Evolutionary conservation across 2,113 vertebrate species (phyloP).

Genomic region (Grammomys surdaster): DNA sequence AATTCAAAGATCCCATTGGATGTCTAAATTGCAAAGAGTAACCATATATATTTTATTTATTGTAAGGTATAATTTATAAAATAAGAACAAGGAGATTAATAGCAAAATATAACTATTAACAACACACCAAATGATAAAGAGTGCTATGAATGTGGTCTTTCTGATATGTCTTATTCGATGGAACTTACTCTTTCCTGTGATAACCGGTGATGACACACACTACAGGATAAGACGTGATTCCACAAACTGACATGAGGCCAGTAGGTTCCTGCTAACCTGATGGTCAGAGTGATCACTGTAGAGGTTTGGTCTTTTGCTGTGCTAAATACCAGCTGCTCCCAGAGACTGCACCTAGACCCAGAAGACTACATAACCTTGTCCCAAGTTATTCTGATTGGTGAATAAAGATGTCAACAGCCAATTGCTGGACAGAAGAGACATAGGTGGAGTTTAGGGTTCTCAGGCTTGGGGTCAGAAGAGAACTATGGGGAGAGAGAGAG

Average conservation of each 20-base stretch:
- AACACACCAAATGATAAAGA: not conserved
- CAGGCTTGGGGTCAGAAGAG: too few relatives aligned
- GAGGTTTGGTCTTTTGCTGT: too few relatives aligned
- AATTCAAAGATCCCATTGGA: not conserved
- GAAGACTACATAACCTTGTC: too few relatives aligned
- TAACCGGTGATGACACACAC: not conserved
- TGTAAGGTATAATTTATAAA: not conserved
- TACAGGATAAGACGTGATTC: not conserved
- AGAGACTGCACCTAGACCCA: too few relatives aligned
- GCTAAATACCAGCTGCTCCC: too few relatives aligned
- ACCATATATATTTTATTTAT: not conserved
- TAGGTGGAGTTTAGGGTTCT: too few relatives aligned
- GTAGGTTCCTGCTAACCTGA: not conserved
- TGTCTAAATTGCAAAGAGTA: not conserved
- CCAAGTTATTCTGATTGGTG: too few relatives aligned
- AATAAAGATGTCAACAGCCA: too few relatives aligned
- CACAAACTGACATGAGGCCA: not conserved
- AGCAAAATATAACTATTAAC: not conserved
- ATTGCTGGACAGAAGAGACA: too few relatives aligned
- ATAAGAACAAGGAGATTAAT: not conserved
- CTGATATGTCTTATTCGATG: not conserved
- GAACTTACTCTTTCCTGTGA: not conserved
- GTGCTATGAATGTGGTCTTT: not conserved
- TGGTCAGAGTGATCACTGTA: not conserved
- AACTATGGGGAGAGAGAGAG: too few relatives aligned